Base-by-base conservation (phyloP, 2,888 invertebrate genomes). In the Dasypogon diadema region DNA sequence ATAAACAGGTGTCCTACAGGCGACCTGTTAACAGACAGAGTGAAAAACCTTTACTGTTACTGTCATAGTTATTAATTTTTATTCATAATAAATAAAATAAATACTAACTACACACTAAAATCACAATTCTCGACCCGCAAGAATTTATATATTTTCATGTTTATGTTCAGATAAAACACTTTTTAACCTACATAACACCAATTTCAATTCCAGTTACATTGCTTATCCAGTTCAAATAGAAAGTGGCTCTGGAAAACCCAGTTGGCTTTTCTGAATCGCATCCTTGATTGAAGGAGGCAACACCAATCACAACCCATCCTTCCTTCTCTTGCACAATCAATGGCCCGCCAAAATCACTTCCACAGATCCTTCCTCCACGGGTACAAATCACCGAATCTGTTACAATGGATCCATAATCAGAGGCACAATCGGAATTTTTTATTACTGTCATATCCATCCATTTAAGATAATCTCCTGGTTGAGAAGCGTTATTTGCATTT, bases 261-360 rank as follows among this genome's bases (percentile, higher is more conserved):
- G 60, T 37, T 26, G 76, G 72, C 46, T 63, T 22, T 21, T 34
- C 24, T n/a, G 63, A 63, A 16, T 72, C 21, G 14, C 76, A 76
- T 42, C 73, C 76, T 6, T 42, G 63, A 12, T 46, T 37, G 46
- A 72, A 76, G 22, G 76, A 76, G 22, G 76, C 58, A 0, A 76
- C 3, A 16, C 72, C 76, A 42, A 76, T 73, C 34, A 76, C 18
- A 26, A 72, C 42, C 72, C 72, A 76, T 26, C 72, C 76, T 37
- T 72, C 72, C 5, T 58, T 30, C 22, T 76, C 76, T 12, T 63
- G n/a, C 16, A 72, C 42, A 8, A n/a, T 63, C 14, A 76, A 24
- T 42, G 76, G 63, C 2, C 76, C 73, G 26, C 76, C 76, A 63
- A 76, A 63, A 54, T 76, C 76, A 48, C 46, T 63, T 2, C 54